A percentile compares a stretch with the other conserved stretches of the same genome.
Conservation (phyloP, 2,113 vertebrate species). For the Tenrec ecaudatus region DNA sequence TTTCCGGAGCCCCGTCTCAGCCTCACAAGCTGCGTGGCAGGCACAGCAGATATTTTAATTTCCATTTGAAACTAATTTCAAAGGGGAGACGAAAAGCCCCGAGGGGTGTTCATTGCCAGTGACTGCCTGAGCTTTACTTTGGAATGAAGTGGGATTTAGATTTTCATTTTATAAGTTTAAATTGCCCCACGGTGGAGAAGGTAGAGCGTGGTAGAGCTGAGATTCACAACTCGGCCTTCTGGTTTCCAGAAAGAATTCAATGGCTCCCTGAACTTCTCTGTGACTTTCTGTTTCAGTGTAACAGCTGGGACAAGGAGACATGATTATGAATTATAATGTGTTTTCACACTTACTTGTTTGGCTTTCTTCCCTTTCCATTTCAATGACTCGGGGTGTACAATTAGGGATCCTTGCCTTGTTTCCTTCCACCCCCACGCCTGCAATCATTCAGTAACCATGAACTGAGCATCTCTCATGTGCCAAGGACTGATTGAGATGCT, state of each 20-base stretch:
- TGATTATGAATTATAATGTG: not conserved
- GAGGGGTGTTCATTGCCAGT: not conserved
- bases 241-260: not conserved
- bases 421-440: not conserved
- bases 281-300: not conserved
- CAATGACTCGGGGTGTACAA: not conserved
- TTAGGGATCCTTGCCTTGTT: not conserved
- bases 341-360: not conserved
- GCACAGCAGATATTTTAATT: not conserved
- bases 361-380: not conserved
- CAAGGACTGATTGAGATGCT: not conserved
- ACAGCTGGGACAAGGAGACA: not conserved
- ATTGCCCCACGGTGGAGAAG: not conserved
- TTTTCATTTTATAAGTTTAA: constrained; percentile 14
- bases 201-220: not conserved
- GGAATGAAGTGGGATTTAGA: constrained; percentile 2
- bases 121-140: not conserved
- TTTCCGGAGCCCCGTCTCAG: not conserved
- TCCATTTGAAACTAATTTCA: not conserved
- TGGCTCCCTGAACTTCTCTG: not conserved
- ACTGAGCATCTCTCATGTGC: not conserved
- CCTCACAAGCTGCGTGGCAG: not conserved
- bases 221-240: not conserved
- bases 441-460: not conserved
- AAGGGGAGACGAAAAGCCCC: not conserved